A percentile compares a stretch with the other conserved stretches of the same genome.
Conservation (phyloP, 1,140 invertebrate genomes). For the Aplysia californica region DNA sequence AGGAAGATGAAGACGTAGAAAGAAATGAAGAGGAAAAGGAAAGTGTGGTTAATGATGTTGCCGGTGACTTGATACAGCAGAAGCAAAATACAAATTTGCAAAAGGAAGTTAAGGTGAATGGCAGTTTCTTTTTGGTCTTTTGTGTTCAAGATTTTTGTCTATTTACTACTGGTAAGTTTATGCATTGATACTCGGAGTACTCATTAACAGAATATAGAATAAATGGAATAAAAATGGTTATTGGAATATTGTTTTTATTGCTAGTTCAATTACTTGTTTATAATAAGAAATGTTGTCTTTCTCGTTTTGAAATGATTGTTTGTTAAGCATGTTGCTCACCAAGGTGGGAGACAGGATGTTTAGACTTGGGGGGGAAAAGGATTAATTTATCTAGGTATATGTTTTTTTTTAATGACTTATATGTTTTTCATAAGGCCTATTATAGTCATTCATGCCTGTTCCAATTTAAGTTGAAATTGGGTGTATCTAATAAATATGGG, state of each 20-base stretch:
- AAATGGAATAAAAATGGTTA: background rate
- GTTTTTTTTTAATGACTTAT: too few species aligned
- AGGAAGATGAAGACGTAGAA: slow-evolving; percentile 27
- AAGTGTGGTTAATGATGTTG: background rate
- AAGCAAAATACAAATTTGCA: background rate
- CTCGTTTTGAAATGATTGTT: too few species aligned
- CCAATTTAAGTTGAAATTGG: background rate
- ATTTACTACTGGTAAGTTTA: too few species aligned
- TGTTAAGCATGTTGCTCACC: too few species aligned
- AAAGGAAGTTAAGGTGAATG: background rate
- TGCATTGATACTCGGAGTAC: too few species aligned
- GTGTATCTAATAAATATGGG: background rate
- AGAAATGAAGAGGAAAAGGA: background rate
- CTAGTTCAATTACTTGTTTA: too few species aligned
- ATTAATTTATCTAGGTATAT: too few species aligned
- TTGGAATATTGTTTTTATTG: too few species aligned
- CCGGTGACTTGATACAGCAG: background rate
- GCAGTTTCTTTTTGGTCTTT: background rate
- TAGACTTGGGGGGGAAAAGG: too few species aligned
- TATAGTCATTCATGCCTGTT: too few species aligned
- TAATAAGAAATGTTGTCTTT: background rate
- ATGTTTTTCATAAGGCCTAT: too few species aligned
- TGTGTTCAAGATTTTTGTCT: background rate
- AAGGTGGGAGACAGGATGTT: too few species aligned
- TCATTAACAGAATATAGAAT: background rate